Base-by-base conservation (phyloP, 2,113 vertebrate genomes). In the Merops nubicus region DNA sequence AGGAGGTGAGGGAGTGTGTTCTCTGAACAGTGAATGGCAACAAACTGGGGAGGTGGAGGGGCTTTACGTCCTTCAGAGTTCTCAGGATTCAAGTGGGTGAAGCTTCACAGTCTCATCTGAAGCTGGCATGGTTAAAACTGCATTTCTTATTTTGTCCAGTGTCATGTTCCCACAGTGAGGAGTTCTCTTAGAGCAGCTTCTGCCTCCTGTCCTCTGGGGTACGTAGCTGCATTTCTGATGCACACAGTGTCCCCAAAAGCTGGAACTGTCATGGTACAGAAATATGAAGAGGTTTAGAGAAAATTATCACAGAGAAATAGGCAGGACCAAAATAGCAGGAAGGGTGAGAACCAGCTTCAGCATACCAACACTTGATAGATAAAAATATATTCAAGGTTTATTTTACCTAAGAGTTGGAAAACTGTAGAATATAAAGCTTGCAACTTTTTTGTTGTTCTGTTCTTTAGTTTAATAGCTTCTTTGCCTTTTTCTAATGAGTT, bases 181-280 rank as follows among this genome's bases (percentile, higher is more conserved):
- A 60, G n/a, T 76, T 73, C 88, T 60, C 40, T 15, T 14, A 33
- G 15, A 51, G 40, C 60, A 65, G 10, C 36, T 83, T 80, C 50
- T 86, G n/a, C 34, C 21, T 88, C n/a, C 31, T 69, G 21, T 59
- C 36, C n/a, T 68, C 36, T 36, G 54, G 18, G 50, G 34, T 31
- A 17, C 56, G 33, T 14, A 34, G 36, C 47, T 82, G 26, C 5
- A 10, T 56, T 88, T 88, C 40, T 92, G 31, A 76, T 56, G 62
- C 48, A n/a, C n/a, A 2, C 9, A 11, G 33, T 17, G 9, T 95
- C 36, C n/a, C 53, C 62, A 72, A 3, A 34, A 0, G 0, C 47
- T 51, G 47, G 20, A 73, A 43, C 21, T 70, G 26, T 51, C 31
- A 2, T 20, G 21, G n/a, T 48, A 28, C 26, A 65, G 36, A 29